Evolutionary conservation across 2,888 invertebrate genomes (phyloP), one percentile per base, ranked within the genome.

Genomic region (Eremobia ochroleuca): DNA sequence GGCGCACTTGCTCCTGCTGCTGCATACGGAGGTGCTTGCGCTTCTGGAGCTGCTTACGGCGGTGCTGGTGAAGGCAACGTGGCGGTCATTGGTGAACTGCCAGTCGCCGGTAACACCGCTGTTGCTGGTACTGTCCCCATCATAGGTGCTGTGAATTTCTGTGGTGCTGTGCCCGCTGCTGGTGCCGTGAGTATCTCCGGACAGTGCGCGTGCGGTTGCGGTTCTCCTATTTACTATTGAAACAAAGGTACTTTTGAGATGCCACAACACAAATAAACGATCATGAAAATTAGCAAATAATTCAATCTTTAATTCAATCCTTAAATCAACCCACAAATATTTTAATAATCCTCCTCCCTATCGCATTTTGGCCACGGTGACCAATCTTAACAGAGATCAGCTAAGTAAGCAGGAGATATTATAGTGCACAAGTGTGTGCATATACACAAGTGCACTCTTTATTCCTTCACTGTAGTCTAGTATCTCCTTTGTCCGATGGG

Each of bases 21-120:
- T 66, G n/a, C 37, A 37, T 65, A 25, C 4, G 81, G 81, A 13
- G 78, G 71, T 31, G 61, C 55, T 9, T 8, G 67, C 1, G 74
- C 15, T 49, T 28, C 55, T 40, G 69, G 59, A 21, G 58, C 71
- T 18, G 73, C 69, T 40, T 82, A 80, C 64, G 34, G 85, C 25
- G 85, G 82, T 11, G 40, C 59, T 15, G 87, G 87, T 70, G 80
- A 77, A 76, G 89, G 88, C 3, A 77, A 79, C 31, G 79, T 86
- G 58, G 86, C 72, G 11, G 85, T 86, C 6, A 62, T 73, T 21
- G 85, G 87, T 13, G 88, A 85, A 73, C 72, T 83, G 61, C 84
- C 77, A n/a, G 80, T 89, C 15, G 59, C 62, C 61, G 92, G 92
- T 69, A 83, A 76, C 43, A 89, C 91, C 4, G 82, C 71, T 11